These are phyloP conservation scores for Drosophila guanche DNA, from an alignment of 1,140 invertebrate species.

Conservation along the genomic window DNA sequence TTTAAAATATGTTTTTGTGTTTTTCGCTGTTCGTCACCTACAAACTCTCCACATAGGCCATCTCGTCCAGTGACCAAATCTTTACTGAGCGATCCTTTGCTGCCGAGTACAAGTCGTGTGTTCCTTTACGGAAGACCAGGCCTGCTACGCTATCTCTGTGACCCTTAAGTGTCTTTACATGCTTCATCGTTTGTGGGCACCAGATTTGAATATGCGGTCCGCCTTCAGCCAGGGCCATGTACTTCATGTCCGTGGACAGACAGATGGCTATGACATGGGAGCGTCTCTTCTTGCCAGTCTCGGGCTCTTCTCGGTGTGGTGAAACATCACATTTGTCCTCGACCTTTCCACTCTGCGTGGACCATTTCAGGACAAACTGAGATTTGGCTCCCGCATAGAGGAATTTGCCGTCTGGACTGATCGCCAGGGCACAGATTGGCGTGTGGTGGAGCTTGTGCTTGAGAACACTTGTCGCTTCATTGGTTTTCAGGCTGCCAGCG, in stretches of 20 bases:
- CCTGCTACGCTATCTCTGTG: slow-evolving; percentile 91
- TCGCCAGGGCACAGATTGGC: slow-evolving; percentile 91
- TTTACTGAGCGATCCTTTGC: slow-evolving; percentile 93
- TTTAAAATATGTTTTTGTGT: background rate
- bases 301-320: slow-evolving; percentile 85
- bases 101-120: slow-evolving; percentile 94
- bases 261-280: slow-evolving; percentile 89
- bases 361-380: slow-evolving; percentile 94
- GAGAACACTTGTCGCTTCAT: slow-evolving; percentile 84
- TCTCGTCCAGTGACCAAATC: slow-evolving; percentile 97
- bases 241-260: slow-evolving; percentile 93
- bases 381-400: slow-evolving; percentile 95
- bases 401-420: slow-evolving; percentile 89
- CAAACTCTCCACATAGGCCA: slow-evolving; percentile 97
- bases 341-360: slow-evolving; percentile 82
- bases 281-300: slow-evolving; percentile 83
- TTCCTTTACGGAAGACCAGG: slow-evolving; percentile 92
- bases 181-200: slow-evolving; percentile 90
- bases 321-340: slow-evolving; percentile 71
- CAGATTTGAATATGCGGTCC: slow-evolving; percentile 92
- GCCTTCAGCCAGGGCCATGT: slow-evolving; percentile 91
- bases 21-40: slow-evolving; percentile 81
- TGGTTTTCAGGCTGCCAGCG: slow-evolving; percentile 87
- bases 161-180: slow-evolving; percentile 92
- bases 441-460: slow-evolving; percentile 90